Base-by-base conservation (phyloP, 1,140 invertebrate species). In the Oppia nitens region DNA sequence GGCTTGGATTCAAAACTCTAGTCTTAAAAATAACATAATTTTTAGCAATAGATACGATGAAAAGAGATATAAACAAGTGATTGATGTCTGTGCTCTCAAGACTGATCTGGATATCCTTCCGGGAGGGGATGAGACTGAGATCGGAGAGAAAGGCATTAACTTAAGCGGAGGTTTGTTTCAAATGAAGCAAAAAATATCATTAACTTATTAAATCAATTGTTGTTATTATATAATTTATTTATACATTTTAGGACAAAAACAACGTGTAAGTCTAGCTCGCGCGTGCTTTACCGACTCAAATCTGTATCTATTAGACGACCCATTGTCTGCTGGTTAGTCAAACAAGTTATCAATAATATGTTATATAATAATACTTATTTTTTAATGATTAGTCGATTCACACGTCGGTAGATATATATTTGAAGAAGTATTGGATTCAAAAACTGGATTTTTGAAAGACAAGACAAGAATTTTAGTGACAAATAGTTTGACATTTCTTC, bases 1-100 rank as follows among this genome's bases (percentile, higher is more conserved):
- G 65, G 75, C 77, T 0, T 83, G 80, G 81, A 78, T 78, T 47
- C 74, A 76, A 64, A 78, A 78, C 63, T 64, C 66, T 21, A 74
- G 73, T 1, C 50, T 78, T 25, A 66, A 68, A 51, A 68, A 76
- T 45, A 78, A 78, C 60, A 74, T 78, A 57, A 58, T 82, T 0
- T 83, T 83, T 69, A 78, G 76, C 17, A 70, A 76, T 53, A 49
- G 65, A 0, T 76, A 74, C 23, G 53, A 69, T 26, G 60, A 67
- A 21, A 32, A 60, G 2, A 47, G 53, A 21, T 76, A 75, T 64
- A 55, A 68, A 1, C 61, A 66, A 25, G 66, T 74, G 3, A 32
- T 69, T 47, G 53, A 68, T 26, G 56, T 61, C 24, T 70, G 68
- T 59, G 64, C 66, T 4, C 51, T 69, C 1, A 32, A 52, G 14